Base-by-base conservation (phyloP, 2,888 invertebrate species). In the Sialis lutaria region DNA sequence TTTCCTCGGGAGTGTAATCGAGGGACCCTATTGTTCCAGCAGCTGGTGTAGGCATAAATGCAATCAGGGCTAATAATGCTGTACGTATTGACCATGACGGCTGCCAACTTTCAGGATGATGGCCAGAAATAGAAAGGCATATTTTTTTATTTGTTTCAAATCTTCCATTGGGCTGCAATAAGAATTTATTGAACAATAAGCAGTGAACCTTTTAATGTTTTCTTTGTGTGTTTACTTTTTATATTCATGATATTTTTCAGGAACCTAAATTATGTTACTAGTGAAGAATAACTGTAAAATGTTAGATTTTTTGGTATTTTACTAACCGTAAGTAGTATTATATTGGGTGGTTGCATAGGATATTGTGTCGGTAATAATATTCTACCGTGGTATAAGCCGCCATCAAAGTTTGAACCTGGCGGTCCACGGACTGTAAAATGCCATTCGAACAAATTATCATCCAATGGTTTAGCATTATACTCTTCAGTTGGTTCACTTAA, bases 81-180 rank as follows among this genome's bases (percentile, higher is more conserved):
- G 93, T 95, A 51, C 93, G 74, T 53, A 95, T 91, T 33, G 91
- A 92, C 95, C 95, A 95, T 4, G 90, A 91, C 31, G 95, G 95
- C 60, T 91, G 89, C 95, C 95, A 96, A 35, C 90, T 89, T 65
- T 96, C 95, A n/a, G 93, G 95, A 64, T 95, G 95, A 66, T 92
- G 84, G 5, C 90, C 92, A 50, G 92, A 93, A 57, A 95, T 95
- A 52, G 90, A 92, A 53, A 95, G 68, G 62, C 95, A 96, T 57
- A 96, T 92, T 67, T 95, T 95, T 64, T 88, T 91, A 63, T 89
- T 86, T 6, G 79, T 76, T 68, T 93, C 91, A 68, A 96, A 95
- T 54, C 95, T 74, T 42, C 93, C 93, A 65, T 91, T 95, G 2
- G 91, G 91, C 84, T 87, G 57, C 40, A 64, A 45, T 31, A 7